Evolutionary conservation across 2,888 invertebrate genomes (phyloP), one percentile per base, ranked within the genome.

Genomic region (Chaetogeoica ovagalla): DNA sequence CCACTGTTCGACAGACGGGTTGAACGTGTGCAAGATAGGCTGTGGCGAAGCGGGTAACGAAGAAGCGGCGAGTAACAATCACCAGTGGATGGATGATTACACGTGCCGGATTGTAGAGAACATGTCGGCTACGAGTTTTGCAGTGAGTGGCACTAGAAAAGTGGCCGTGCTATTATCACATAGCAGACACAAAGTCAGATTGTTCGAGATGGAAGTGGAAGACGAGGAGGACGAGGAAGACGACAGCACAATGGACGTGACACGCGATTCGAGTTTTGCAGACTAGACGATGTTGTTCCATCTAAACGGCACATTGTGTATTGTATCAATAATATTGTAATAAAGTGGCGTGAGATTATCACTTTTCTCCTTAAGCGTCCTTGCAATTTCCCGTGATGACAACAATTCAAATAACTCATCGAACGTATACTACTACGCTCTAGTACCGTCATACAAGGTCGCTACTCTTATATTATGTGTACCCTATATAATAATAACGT

Each of bases 191-290:
- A 93, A 94, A 86, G 93, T 97, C 65, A 89, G 94, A 82, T 89
- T 96, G 70, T 94, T 94, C 85, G 95, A 97, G 86, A 96, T 96
- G 91, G 97, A 97, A 88, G 93, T 92, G 0, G 96, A 96, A 85
- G 96, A 95, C 39, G 94, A 94, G 81, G 94, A 94, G 81, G 96
- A 97, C 83, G 96, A 93, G 59, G 93, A 93, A 74, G 83, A 75
- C 6, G 69, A 76, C 21, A 82, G 69, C 13, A 81, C 65, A 30
- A 73, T 82, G 79, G 79, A 79, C 23, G 55, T 79, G 11, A 79
- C 79, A 6, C 70, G 55, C 13, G 79, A 79, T n/a, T 79, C 79
- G 15, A 79, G 63, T 65, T 43, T 70, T 17, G 57, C 75, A 1
- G 66, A 75, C n/a, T 66, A 59, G n/a, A 23, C 55, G 48, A 11